A percentile compares a stretch with the other conserved stretches of the same genome.
These are phyloP conservation scores for Cinara cedri DNA, from an alignment of 2,888 invertebrate genomes.

Conservation along the genomic window DNA sequence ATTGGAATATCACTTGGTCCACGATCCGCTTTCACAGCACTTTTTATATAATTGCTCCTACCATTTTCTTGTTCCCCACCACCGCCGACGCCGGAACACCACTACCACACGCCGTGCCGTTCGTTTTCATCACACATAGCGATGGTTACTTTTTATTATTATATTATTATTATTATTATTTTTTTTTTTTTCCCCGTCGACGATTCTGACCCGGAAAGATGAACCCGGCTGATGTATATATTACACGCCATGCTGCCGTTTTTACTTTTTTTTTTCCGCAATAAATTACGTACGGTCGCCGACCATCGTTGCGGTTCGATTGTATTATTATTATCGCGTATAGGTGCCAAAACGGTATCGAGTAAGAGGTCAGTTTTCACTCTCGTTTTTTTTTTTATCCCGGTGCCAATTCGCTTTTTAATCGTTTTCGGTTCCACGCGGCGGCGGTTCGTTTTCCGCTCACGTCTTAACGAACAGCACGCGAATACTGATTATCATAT, in stretches of 20 bases:
- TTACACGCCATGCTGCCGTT: no score
- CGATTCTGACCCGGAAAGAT: constrained; percentile 46
- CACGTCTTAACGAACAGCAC: neutral
- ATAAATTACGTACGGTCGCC: constrained; percentile 15
- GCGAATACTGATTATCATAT: neutral
- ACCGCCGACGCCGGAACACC: neutral
- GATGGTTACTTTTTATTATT: constrained; percentile 8
- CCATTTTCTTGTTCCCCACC: constrained; percentile 39
- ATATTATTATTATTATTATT: neutral
- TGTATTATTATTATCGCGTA: no score
- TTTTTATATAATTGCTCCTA: constrained; percentile 54
- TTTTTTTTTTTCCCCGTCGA: neutral
- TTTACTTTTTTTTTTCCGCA: neutral
- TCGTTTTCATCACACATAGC: neutral
- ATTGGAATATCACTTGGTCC: constrained; percentile 54
- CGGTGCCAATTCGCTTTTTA: constrained; percentile 18
- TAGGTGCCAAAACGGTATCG: constrained; percentile 13
- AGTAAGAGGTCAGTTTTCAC: constrained; percentile 34
- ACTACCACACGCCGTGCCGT: no score
- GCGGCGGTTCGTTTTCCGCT: neutral
- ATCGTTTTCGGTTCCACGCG: neutral
- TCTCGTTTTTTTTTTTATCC: constrained; percentile 36
- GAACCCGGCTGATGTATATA: constrained; percentile 26
- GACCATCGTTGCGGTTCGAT: no score
- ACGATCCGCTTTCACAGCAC: constrained; percentile 56